Percentiles rank a stretch among this genome's conserved stretches.
Evolutionary conservation across 2,888 invertebrate genomes (phyloP).

Genomic region (Oscheius sp.): DNA sequence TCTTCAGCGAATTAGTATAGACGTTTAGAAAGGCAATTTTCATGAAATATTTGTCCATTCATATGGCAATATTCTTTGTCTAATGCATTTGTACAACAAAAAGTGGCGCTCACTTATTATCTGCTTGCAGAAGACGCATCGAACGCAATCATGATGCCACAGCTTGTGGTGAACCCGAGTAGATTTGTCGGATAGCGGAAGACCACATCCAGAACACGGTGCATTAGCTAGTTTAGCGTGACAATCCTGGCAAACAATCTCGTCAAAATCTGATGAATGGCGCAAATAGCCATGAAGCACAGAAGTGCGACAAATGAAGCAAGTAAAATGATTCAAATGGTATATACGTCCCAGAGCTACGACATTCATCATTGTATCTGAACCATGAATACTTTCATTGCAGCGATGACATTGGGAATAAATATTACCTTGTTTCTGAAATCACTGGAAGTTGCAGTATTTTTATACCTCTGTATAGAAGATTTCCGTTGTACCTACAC

Average conservation of each 20-base stretch:
- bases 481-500: no score
- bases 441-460: no score
- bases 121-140: not conserved
- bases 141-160: conserved; percentile 11
- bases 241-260: conserved; percentile 2
- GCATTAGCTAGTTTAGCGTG: conserved; percentile 4
- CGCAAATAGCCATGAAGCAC: not conserved
- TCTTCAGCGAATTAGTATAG: no score
- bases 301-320: not conserved
- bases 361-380: not conserved
- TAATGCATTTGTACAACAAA: no score
- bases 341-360: not conserved
- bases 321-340: not conserved
- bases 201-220: conserved; percentile 8
- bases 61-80: no score
- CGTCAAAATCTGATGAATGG: not conserved
- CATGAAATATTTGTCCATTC: no score
- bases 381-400: no score
- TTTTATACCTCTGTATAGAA: no score
- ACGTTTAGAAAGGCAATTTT: no score
- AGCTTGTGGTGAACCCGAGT: not conserved
- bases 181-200: not conserved
- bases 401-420: no score
- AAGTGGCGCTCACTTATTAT: no score
- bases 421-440: no score